phyloP scores from a whole-genome alignment of 2,113 vertebrate genomes.

The Centropus unirufus region DNA sequence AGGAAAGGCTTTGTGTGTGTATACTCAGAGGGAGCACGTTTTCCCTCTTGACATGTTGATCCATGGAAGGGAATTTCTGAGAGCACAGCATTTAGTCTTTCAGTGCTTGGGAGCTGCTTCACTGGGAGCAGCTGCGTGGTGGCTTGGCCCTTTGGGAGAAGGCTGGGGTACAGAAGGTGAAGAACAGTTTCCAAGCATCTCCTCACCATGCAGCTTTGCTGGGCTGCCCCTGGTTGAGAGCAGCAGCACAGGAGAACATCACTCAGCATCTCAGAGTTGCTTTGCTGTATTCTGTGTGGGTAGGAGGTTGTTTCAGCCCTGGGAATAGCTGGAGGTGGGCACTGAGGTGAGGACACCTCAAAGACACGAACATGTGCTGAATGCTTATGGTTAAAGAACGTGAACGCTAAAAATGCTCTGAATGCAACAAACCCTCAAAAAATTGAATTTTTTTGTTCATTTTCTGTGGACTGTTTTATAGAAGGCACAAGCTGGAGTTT shows the following conservation, averaged over 20 bases:
- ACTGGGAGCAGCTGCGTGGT: not conserved
- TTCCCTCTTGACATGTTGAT: not conserved
- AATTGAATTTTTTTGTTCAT: not conserved
- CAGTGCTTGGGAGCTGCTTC: not conserved
- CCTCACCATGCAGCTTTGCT: accelerated
- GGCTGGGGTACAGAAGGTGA: not conserved
- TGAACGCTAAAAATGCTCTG: not conserved
- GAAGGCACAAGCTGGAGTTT: not conserved
- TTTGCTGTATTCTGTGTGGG: accelerated
- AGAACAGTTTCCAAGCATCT: not conserved
- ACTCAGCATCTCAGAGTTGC: not conserved
- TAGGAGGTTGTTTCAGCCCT: not conserved
- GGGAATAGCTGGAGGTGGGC: not conserved
- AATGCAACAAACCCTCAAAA: not conserved
- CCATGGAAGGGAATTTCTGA: not conserved
- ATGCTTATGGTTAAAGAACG: accelerated
- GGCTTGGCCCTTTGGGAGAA: not conserved
- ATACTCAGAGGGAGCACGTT: not conserved
- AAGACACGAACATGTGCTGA: accelerated
- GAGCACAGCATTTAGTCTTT: not conserved
- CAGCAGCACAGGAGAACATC: not conserved
- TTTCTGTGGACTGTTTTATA: not conserved
- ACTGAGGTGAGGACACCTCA: not conserved
- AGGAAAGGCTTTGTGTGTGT: not conserved
- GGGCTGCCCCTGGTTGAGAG: not conserved